phyloP scores from a whole-genome alignment of 2,113 vertebrate species.

The Thamnophis sirtalis region DNA sequence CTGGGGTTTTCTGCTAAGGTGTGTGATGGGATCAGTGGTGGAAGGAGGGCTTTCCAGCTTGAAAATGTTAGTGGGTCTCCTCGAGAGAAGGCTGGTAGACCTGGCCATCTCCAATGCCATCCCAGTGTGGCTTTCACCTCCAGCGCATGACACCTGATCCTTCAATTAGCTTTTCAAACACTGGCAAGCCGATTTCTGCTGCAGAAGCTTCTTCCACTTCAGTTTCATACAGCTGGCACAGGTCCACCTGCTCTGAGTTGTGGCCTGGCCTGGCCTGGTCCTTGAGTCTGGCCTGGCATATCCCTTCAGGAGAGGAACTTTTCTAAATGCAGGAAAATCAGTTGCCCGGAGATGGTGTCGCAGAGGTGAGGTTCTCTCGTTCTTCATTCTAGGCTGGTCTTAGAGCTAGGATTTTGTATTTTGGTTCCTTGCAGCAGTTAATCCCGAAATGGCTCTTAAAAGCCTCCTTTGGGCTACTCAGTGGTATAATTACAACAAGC shows the following conservation, averaged over 20 bases:
- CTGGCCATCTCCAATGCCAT: not conserved
- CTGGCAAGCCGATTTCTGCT: not conserved
- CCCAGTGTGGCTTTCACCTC: not conserved
- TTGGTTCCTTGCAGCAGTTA: not conserved
- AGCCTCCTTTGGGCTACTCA: not conserved
- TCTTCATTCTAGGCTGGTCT: not conserved
- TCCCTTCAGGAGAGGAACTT: not conserved
- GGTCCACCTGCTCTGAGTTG: not conserved
- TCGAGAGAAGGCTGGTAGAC: not conserved
- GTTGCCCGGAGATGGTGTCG: not conserved
- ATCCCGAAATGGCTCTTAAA: not conserved
- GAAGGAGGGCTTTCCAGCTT: not conserved
- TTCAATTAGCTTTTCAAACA: not conserved
- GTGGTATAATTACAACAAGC: not conserved
- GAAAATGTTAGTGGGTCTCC: not conserved
- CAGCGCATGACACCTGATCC: not conserved
- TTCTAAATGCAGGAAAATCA: not conserved
- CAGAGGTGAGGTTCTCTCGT: not conserved
- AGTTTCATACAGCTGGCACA: not conserved
- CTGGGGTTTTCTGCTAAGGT: not conserved
- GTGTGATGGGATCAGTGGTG: not conserved
- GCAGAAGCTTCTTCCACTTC: not conserved
- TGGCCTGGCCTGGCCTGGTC: not conserved
- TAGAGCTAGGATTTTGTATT: not conserved
- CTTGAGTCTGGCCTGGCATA: not conserved